Conservation (phyloP, 2,888 invertebrate genomes). For the Caenorhabditis sp. region DNA sequence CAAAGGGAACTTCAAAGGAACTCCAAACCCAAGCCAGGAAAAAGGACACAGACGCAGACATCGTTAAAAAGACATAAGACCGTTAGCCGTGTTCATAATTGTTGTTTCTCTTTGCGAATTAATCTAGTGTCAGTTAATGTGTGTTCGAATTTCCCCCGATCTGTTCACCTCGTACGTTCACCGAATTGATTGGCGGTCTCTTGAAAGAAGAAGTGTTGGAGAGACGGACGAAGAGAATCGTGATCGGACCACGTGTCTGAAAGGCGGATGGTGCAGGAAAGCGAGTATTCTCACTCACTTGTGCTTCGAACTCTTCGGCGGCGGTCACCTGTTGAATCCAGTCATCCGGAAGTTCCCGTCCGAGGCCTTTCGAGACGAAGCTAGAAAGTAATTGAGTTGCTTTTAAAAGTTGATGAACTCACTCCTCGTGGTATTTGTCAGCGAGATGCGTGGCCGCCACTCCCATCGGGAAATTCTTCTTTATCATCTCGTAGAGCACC, state of each 20-base stretch:
- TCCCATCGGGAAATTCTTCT: conserved; percentile 70
- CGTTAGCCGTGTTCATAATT: conserved; percentile 29
- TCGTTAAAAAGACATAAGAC: conserved; percentile 8
- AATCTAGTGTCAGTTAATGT: background rate
- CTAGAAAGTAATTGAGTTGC: conserved; percentile 23
- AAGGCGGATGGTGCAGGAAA: background rate
- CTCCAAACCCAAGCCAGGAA: too few relatives aligned
- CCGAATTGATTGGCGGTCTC: conserved; percentile 62
- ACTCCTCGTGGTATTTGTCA: conserved; percentile 71
- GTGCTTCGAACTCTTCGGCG: conserved; percentile 71
- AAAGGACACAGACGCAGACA: background rate
- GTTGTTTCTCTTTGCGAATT: background rate
- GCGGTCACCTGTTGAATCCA: conserved; percentile 72
- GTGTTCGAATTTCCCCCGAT: background rate
- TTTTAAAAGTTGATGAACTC: conserved; percentile 18
- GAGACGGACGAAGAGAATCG: conserved; percentile 69
- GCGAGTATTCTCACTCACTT: conserved; percentile 7
- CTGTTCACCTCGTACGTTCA: conserved; percentile 63
- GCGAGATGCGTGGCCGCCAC: conserved; percentile 68
- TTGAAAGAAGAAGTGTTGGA: conserved; percentile 66
- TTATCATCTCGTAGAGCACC: conserved; percentile 68
- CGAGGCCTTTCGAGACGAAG: conserved; percentile 65
- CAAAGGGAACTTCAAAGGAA: too few relatives aligned
- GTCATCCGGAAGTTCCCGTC: conserved; percentile 64
- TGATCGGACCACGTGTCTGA: conserved; percentile 68